Percentiles rank a stretch among this genome's conserved stretches.
These are phyloP conservation scores for Microplitis manilae DNA, from an alignment of 2,888 invertebrate species.

Conservation along the genomic window DNA sequence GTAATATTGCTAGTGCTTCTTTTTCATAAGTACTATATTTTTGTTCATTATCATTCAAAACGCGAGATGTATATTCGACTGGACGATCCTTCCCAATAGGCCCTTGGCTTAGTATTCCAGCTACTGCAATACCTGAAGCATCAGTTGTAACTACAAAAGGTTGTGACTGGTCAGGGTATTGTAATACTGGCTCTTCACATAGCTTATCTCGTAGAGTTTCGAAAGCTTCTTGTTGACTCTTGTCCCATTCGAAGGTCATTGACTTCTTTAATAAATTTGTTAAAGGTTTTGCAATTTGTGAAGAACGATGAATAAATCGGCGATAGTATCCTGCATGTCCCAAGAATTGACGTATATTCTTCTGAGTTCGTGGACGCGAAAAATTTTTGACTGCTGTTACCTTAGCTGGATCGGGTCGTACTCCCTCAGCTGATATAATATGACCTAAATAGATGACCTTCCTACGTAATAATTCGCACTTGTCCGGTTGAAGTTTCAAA, in stretches of 20 bases:
- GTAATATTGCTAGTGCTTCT: slow-evolving; percentile 41
- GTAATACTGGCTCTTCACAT: too few relatives aligned
- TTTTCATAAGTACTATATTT: slow-evolving; percentile 48
- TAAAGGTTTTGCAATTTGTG: too few relatives aligned
- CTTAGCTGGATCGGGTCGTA: too few relatives aligned
- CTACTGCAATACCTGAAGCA: slow-evolving; percentile 43
- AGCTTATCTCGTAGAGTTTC: too few relatives aligned
- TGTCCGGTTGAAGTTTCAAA: slow-evolving; percentile 31
- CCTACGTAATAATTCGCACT: slow-evolving; percentile 47
- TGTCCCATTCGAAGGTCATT: too few relatives aligned
- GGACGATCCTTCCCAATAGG: slow-evolving; percentile 38
- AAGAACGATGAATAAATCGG: too few relatives aligned
- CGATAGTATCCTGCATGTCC: slow-evolving; percentile 23
- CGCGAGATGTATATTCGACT: slow-evolving; percentile 40
- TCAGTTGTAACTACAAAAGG: too few relatives aligned
- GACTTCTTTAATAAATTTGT: too few relatives aligned
- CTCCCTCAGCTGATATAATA: slow-evolving; percentile 24
- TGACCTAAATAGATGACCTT: slow-evolving; percentile 55
- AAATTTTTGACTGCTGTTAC: too few relatives aligned
- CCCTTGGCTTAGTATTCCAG: slow-evolving; percentile 45
- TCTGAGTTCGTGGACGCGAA: too few relatives aligned
- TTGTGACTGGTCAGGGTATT: too few relatives aligned
- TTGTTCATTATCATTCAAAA: slow-evolving; percentile 37
- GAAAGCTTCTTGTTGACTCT: too few relatives aligned
- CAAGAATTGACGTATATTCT: slow-evolving; percentile 45